Conservation (phyloP, 2,888 invertebrate genomes). For the Petrolisthes manimaculis region DNA sequence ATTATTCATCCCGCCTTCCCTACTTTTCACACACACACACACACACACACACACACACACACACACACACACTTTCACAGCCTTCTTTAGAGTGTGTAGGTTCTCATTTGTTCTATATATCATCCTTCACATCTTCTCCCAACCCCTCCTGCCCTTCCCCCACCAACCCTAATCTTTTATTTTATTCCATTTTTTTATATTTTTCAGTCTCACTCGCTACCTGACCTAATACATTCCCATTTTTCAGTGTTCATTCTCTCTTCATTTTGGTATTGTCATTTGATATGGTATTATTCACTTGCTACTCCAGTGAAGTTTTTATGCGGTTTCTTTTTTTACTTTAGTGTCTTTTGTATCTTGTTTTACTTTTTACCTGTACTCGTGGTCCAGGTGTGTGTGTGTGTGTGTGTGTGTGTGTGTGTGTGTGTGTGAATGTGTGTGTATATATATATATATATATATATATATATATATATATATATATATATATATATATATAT, state of each 20-base stretch:
- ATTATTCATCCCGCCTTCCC: conserved; percentile 1
- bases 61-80: too few relatives aligned
- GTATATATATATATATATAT: conserved; percentile 9
- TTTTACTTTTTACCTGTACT: neutral
- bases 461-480: conserved; percentile 17
- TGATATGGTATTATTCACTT: too few relatives aligned
- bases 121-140: neutral
- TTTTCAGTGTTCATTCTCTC: neutral
- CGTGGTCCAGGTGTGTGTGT: neutral
- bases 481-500: neutral
- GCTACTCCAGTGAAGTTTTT: too few relatives aligned
- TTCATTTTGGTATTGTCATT: too few relatives aligned
- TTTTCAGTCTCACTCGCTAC: neutral
- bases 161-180: neutral
- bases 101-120: neutral
- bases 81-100: neutral
- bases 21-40: neutral
- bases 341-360: neutral
- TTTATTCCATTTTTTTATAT: conserved; percentile 1
- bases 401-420: neutral
- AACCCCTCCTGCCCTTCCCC: neutral
- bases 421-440: conserved; percentile 3
- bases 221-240: neutral
- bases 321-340: too few relatives aligned
- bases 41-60: too few relatives aligned